Evolutionary conservation across 35 echinoderm and acorn worm species (phyloP).

Genomic region (Heliocidaris tuberculata): DNA sequence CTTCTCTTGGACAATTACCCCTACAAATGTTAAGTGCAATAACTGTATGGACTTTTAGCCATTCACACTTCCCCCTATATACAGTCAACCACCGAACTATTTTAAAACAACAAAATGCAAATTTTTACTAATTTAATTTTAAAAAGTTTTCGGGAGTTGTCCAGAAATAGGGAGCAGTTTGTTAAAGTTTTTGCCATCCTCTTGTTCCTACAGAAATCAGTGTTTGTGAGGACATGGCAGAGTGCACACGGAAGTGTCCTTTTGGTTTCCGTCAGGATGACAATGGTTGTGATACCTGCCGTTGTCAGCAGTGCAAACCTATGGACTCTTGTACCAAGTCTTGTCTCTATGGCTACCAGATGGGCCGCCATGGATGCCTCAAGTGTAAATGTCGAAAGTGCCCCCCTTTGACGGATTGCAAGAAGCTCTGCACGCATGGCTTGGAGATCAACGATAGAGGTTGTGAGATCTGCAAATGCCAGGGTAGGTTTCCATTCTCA

Average conservation of each 20-base stretch:
- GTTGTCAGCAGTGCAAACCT: slow-evolving; percentile 58
- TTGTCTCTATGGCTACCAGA: slow-evolving; percentile 88
- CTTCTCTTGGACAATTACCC: background rate
- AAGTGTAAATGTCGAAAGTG: slow-evolving; percentile 85
- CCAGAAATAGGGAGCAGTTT: background rate
- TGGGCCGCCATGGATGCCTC: slow-evolving; percentile 64
- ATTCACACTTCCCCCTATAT: too few species aligned
- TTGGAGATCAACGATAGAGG: slow-evolving; percentile 85
- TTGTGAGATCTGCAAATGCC: slow-evolving; percentile 91
- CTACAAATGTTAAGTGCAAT: background rate
- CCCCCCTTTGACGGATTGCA: slow-evolving; percentile 62
- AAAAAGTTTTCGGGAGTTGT: background rate
- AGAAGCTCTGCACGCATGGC: slow-evolving; percentile 78
- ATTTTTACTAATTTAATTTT: background rate
- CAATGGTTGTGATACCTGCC: slow-evolving; percentile 72
- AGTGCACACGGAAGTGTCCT: slow-evolving; percentile 52
- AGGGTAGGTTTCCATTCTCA: slow-evolving; percentile 56
- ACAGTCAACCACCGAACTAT: background rate
- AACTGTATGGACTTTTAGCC: background rate
- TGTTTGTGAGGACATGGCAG: slow-evolving; percentile 56
- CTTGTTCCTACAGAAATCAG: background rate
- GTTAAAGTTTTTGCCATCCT: background rate
- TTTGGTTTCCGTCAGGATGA: slow-evolving; percentile 74
- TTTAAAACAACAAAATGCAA: background rate
- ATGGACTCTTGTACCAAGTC: slow-evolving; percentile 82